A percentile compares a stretch with the other conserved stretches of the same genome.
Conservation (phyloP, 2,113 vertebrate species). For the Sprattus sprattus region DNA sequence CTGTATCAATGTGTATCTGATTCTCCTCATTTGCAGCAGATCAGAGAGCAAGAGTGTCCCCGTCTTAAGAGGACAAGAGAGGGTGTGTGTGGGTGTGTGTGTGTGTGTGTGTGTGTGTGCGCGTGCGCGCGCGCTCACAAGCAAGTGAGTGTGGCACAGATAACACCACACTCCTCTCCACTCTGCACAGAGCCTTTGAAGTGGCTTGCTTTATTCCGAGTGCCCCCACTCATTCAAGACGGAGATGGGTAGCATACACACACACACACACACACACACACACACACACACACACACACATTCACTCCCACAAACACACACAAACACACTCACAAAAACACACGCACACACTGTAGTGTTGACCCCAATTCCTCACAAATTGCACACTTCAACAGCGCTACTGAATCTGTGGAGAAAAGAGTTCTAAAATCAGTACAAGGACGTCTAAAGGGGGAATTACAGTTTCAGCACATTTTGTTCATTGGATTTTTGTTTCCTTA, state of each 20-base stretch:
- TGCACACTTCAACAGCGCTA: neutral
- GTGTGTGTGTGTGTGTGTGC: neutral
- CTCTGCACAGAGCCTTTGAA: conserved; percentile 36
- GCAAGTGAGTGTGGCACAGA: neutral
- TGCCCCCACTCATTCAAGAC: conserved; percentile 15
- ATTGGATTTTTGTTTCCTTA: neutral
- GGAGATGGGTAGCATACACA: conserved; percentile 8
- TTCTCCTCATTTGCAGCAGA: neutral
- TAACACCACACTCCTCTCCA: conserved; percentile 32
- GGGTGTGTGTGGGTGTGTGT: no score
- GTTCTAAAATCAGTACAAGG: neutral
- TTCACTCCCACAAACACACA: neutral
- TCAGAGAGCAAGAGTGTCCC: neutral
- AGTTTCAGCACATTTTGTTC: neutral
- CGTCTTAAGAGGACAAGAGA: neutral
- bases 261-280: neutral
- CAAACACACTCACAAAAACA: neutral
- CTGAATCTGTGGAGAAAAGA: neutral
- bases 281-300: neutral
- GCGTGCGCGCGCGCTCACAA: neutral
- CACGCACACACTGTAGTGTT: neutral
- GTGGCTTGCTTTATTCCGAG: conserved; percentile 35
- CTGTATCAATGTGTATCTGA: neutral
- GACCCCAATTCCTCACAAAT: conserved; percentile 21
- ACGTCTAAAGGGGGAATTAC: neutral